Evolutionary conservation across 1,140 invertebrate species (phyloP), one percentile per base, ranked within the genome.

Genomic region (Bombyx mandarina): DNA sequence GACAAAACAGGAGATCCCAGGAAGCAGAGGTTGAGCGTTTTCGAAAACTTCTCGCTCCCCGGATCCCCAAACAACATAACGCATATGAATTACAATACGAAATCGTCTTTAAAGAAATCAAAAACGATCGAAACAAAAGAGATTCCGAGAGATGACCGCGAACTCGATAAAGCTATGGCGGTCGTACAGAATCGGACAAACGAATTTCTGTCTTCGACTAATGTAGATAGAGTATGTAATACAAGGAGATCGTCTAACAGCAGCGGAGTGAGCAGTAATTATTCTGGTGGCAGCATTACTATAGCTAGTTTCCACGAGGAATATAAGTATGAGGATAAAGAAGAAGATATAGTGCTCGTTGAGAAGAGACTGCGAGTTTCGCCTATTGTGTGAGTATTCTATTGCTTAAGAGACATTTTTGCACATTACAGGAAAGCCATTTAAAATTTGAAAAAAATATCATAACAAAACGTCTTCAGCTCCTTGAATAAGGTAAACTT

Each of bases 241-340:
- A 84, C 82, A 7, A 81, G 84, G 63, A 67, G 82, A 56, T 85
- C 84, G 56, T 84, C 81, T 35, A 79, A 79, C 0, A 87, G 80
- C 43, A 87, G 84, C 45, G 84, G 84, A 52, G 80, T 87, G 0
- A 87, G 81, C 54, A 86, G 83, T 52, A 79, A 71, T 47, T 81
- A 71, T 43, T 85, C 80, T 8, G 73, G 70, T 2, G 77, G 83
- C 0, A 84, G 70, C 57, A 87, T 87, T 45, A 65, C 81, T 5
- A 48, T 87, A 42, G 83, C 91, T 0, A 91, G 84, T 67, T 79
- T 93, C 26, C 90, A 92, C 18, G 94, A 94, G 74, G 91, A 94
- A 58, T 95, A 94, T 66, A 92, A 92, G 54, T 94, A 95, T 75
- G 90, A 92, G 49, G 93, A 95, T 79, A 81, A 85, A 58, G 92